Conservation (phyloP, 2,888 invertebrate species). For the Morpho helenor region DNA sequence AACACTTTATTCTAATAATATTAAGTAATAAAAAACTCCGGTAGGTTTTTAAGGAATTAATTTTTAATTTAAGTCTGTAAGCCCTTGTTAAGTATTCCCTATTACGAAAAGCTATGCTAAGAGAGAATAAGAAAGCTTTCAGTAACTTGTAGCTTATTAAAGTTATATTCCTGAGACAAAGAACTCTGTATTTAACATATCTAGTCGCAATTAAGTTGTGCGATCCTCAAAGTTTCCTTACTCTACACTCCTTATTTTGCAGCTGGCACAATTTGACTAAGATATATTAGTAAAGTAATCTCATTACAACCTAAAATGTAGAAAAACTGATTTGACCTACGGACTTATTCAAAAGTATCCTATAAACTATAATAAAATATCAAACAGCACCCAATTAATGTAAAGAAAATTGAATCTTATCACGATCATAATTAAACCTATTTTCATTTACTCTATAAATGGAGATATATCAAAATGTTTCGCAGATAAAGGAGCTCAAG, state of each 20-base stretch:
- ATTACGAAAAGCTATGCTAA: too few species aligned
- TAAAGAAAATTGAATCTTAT: slow-evolving; percentile 46
- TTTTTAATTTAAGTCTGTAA: too few species aligned
- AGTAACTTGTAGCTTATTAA: too few species aligned
- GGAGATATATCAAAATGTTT: slow-evolving; percentile 48
- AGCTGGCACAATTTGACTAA: slow-evolving; percentile 4
- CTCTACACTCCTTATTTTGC: not conserved
- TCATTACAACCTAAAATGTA: slow-evolving; percentile 69
- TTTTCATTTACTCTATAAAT: slow-evolving; percentile 28
- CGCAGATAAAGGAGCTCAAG: slow-evolving; percentile 58
- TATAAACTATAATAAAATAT: slow-evolving; percentile 30
- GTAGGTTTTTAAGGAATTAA: too few species aligned
- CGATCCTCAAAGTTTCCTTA: not conserved
- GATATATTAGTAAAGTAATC: slow-evolving; percentile 28
- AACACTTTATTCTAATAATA: not conserved
- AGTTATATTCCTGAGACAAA: too few species aligned
- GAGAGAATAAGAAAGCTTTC: too few species aligned
- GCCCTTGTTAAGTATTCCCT: too few species aligned
- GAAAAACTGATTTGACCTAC: slow-evolving; percentile 67
- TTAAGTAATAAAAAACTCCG: not conserved
- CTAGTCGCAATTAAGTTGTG: too few species aligned
- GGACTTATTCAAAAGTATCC: slow-evolving; percentile 60
- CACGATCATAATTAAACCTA: not conserved
- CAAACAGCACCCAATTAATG: not conserved
- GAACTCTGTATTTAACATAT: too few species aligned